Evolutionary conservation across 2,888 invertebrate genomes (phyloP).

Genomic region (Diaperis boleti): DNA sequence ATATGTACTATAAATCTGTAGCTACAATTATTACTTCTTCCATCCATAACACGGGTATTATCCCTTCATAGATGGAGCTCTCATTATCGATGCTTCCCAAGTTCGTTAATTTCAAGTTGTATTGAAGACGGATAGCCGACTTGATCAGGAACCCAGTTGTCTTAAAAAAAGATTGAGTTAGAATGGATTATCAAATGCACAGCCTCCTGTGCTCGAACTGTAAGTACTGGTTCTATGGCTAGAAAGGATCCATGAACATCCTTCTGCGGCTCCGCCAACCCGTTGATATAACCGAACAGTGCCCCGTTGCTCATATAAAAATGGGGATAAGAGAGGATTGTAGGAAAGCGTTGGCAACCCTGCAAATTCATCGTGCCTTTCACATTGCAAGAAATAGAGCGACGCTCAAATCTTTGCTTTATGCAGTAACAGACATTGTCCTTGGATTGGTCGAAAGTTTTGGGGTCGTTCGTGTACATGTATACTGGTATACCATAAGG

Average conservation of each 20-base stretch:
- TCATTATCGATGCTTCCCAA: constrained; percentile 68
- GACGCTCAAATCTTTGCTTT: not conserved
- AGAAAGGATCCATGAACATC: constrained; percentile 68
- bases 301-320: constrained; percentile 72
- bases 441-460: constrained; percentile 66
- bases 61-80: constrained; percentile 64
- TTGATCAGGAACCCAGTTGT: constrained; percentile 69
- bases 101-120: constrained; percentile 60
- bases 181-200: no score
- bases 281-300: constrained; percentile 68
- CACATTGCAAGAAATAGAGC: constrained; percentile 63
- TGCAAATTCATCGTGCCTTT: constrained; percentile 70
- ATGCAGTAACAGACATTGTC: constrained; percentile 69
- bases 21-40: constrained; percentile 67
- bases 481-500: constrained; percentile 67
- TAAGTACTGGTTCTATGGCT: constrained; percentile 34
- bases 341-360: constrained; percentile 72
- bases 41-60: constrained; percentile 72
- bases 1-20: not conserved
- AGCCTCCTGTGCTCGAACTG: not conserved
- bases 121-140: constrained; percentile 69
- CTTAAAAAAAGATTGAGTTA: constrained; percentile 56
- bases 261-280: constrained; percentile 68
- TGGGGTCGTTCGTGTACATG: constrained; percentile 66
- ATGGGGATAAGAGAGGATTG: constrained; percentile 76